phyloP scores from a whole-genome alignment of 1,140 invertebrate genomes.

The Steinernema feltiae region DNA sequence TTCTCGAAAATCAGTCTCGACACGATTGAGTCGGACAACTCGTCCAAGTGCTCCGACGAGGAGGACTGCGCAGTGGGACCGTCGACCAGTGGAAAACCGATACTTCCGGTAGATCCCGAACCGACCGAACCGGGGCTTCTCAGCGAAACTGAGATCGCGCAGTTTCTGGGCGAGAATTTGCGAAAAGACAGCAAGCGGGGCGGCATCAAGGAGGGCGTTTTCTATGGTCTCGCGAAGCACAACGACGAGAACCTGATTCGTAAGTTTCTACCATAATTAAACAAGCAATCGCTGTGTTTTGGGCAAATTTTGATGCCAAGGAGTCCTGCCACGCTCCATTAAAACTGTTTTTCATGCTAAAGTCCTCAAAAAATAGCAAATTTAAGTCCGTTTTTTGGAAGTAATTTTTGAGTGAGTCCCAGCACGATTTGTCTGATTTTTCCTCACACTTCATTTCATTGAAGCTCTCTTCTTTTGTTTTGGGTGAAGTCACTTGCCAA shows the following conservation, averaged over 20 bases:
- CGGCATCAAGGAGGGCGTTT: constrained; percentile 29
- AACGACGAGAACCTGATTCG: constrained; percentile 24
- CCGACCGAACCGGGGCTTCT: constrained; percentile 14
- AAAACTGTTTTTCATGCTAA: too few relatives aligned
- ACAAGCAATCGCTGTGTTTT: too few relatives aligned
- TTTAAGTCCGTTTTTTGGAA: too few relatives aligned
- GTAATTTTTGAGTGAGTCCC: too few relatives aligned
- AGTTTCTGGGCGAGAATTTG: constrained; percentile 19
- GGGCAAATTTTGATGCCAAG: too few relatives aligned
- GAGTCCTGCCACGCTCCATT: too few relatives aligned
- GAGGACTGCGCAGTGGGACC: constrained; percentile 20
- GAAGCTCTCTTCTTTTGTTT: too few relatives aligned
- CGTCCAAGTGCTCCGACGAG: constrained; percentile 23
- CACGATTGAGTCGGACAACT: constrained; percentile 6
- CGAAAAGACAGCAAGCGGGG: constrained; percentile 9
- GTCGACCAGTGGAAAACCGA: not conserved
- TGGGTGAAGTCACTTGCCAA: too few relatives aligned
- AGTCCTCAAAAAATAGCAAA: too few relatives aligned
- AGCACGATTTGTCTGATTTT: too few relatives aligned
- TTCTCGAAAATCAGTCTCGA: constrained; percentile 1
- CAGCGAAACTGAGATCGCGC: constrained; percentile 24
- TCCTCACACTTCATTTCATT: too few relatives aligned
- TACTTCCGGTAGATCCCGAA: not conserved
- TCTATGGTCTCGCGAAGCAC: constrained; percentile 46
- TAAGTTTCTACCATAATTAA: not conserved